Conservation (phyloP, 2,113 vertebrate species). For the Coracopsis vasa region DNA sequence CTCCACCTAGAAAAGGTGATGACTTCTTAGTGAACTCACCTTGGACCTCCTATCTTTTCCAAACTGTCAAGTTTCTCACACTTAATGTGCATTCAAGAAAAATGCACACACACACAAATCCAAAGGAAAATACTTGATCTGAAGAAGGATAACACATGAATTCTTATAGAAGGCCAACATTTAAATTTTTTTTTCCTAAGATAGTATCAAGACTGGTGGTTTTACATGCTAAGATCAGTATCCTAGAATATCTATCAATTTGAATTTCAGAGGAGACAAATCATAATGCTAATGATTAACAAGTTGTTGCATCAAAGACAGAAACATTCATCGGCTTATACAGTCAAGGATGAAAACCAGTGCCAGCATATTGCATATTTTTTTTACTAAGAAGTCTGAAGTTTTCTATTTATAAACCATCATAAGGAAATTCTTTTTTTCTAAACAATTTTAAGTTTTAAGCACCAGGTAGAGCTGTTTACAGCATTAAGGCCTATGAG, state of each 20-base stretch:
- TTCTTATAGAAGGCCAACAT: neutral
- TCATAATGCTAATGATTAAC: neutral
- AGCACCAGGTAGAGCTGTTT: neutral
- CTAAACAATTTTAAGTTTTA: neutral
- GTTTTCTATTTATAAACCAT: neutral
- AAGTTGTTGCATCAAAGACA: neutral
- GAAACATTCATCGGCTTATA: neutral
- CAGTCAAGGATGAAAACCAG: neutral
- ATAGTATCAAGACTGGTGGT: neutral
- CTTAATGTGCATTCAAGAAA: neutral
- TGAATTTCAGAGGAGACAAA: neutral
- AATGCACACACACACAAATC: rapidly evolving
- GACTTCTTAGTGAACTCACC: neutral
- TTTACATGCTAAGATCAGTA: neutral
- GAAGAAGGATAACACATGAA: rapidly evolving
- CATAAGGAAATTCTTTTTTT: neutral
- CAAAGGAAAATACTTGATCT: neutral
- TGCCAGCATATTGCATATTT: neutral
- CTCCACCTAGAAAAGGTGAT: neutral
- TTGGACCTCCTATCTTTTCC: neutral
- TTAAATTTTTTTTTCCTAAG: neutral
- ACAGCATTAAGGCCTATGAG: neutral
- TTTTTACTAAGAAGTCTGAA: neutral
- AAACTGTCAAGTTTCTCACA: neutral
- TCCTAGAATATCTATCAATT: neutral